A percentile compares a stretch with the other conserved stretches of the same genome.
These are phyloP conservation scores for Tamandua tetradactyla DNA, from an alignment of 2,797 vertebrate species.

Conservation along the genomic window DNA sequence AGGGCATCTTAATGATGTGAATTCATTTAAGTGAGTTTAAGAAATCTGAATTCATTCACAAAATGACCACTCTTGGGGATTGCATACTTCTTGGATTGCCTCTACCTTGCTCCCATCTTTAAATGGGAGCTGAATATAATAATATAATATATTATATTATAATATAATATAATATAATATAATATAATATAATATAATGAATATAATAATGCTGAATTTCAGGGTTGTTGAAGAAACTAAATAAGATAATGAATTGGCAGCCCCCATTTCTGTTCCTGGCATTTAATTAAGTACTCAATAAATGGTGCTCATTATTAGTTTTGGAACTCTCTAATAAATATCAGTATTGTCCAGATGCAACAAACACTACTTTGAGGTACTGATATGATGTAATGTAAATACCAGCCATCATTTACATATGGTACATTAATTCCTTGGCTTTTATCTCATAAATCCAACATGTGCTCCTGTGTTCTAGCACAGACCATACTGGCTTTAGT, in stretches of 20 bases:
- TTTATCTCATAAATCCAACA: background rate
- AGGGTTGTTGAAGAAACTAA: background rate
- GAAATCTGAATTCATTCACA: background rate
- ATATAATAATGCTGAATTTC: background rate
- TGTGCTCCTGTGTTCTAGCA: no score
- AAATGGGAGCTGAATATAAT: no score
- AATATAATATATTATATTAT: no score
- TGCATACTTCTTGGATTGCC: background rate
- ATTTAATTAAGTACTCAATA: background rate
- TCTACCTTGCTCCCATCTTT: background rate
- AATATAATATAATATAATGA: no score
- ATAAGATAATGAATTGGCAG: background rate
- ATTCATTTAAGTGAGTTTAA: constrained; percentile 8
- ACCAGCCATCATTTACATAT: background rate
- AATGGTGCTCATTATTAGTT: background rate
- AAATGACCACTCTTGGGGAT: background rate
- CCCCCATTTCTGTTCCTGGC: background rate
- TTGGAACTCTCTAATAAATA: background rate
- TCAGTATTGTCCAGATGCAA: constrained; percentile 10
- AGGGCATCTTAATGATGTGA: background rate
- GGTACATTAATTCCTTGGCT: background rate
- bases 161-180: no score
- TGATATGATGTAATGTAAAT: background rate
- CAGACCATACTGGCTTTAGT: background rate
- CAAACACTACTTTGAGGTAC: background rate